Percentiles rank a stretch among this genome's conserved stretches.
Evolutionary conservation across 1,140 invertebrate species (phyloP).

Genomic region (Sarcophaga bullata): DNA sequence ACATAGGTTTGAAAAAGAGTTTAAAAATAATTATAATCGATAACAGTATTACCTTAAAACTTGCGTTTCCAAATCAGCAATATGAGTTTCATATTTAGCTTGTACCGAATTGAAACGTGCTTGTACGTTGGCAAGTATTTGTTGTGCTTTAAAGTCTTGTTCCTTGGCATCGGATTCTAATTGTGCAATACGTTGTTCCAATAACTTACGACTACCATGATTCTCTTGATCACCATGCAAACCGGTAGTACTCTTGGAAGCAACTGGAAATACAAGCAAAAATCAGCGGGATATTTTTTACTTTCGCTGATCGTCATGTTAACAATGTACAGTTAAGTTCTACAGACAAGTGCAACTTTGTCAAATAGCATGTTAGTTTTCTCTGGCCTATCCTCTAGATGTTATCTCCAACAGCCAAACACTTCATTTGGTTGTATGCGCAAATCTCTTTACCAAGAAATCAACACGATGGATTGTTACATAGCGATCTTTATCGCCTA

Average conservation of each 20-base stretch:
- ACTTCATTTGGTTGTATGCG: no score
- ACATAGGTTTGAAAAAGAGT: neutral
- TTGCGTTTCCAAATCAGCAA: conserved; percentile 77
- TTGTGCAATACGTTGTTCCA: conserved; percentile 76
- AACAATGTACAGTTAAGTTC: no score
- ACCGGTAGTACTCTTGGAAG: conserved; percentile 61
- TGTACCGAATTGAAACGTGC: conserved; percentile 80
- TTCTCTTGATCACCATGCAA: conserved; percentile 69
- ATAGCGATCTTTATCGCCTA: no score
- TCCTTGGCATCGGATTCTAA: conserved; percentile 75
- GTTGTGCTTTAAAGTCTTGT: conserved; percentile 75
- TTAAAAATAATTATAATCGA: neutral
- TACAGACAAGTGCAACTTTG: no score
- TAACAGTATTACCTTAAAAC: conserved; percentile 66
- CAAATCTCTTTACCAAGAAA: no score
- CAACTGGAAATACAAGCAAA: conserved; percentile 49
- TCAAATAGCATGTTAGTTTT: no score
- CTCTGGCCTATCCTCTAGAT: no score
- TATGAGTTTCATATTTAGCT: conserved; percentile 78
- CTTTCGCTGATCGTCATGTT: no score
- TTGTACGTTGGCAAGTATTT: conserved; percentile 76
- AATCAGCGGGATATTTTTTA: no score
- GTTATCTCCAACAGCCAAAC: no score
- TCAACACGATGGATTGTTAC: no score
- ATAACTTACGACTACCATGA: conserved; percentile 70